Base-by-base conservation (phyloP, 2,113 vertebrate genomes). In the Butorides virescens region DNA sequence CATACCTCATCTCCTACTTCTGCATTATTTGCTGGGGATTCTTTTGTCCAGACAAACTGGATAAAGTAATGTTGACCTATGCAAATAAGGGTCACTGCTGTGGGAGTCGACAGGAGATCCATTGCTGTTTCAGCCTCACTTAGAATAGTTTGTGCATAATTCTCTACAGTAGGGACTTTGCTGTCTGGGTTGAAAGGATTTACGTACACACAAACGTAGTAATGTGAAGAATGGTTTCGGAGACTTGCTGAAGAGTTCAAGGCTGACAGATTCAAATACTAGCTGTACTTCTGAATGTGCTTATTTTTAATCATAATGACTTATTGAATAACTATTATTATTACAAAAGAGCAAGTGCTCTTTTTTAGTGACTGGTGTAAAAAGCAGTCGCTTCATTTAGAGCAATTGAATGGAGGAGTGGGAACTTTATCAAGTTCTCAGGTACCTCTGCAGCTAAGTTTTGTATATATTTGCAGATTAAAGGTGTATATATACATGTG, bases 301-400 rank as follows among this genome's bases (percentile, higher is more conserved):
- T 75, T 75, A 75, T 85, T 92, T 88, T 90, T 90, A 92, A 88
- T 92, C 78, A 36, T 79, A 86, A 55, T 61, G 62, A 82, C 53
- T 90, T 88, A 30, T 2, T 82, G 20, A 94, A 75, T 75, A 90
- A 47, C 52, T 82, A 32, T 56, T 86, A 66, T 29, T 92, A 19
- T 56, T 83, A 72, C 32, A 85, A 63, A 85, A 85, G 61, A 92
- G 37, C 37, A 78, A 56, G 12, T 72, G 26, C 34, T 90, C 13
- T 61, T 93, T 62, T 88, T 44, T 61, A 73, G 75, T 58, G 67
- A 66, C 55, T 90, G 53, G 25, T 79, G 12, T 92, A 66, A 79
- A 58, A 84, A 93, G 34, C 65, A 81, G 22, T 50, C 2, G 2
- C 49, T 93, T 32, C 29, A 18, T 84, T 93, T 86, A 68, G 76